Percentiles rank a stretch among this genome's conserved stretches.
phyloP scores from a whole-genome alignment of 2,113 vertebrate genomes.

The Sturnus vulgaris region DNA sequence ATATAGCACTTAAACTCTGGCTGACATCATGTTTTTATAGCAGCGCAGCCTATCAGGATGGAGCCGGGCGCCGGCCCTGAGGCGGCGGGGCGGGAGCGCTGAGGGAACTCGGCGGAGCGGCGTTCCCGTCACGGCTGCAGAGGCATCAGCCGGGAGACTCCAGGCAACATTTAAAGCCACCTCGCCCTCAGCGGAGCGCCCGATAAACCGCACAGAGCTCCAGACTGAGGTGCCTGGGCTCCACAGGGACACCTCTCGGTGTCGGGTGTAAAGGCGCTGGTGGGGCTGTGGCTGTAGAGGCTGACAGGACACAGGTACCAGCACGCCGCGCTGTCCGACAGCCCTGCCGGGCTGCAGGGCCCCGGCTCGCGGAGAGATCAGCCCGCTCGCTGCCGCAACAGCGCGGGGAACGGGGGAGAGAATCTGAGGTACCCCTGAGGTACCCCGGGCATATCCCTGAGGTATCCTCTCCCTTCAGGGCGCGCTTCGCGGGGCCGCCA shows the following conservation, averaged over 20 bases:
- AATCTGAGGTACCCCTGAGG: fast-evolving
- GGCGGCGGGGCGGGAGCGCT: background rate
- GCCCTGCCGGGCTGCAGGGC: background rate
- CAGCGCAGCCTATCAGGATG: background rate
- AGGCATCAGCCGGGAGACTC: background rate
- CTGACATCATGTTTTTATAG: background rate
- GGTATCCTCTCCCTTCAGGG: fast-evolving
- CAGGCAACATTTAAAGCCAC: background rate
- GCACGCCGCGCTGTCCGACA: background rate
- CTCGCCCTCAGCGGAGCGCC: background rate
- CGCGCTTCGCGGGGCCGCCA: background rate
- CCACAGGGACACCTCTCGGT: background rate
- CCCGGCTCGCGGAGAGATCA: background rate
- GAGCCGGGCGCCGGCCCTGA: background rate
- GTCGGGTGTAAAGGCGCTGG: background rate
- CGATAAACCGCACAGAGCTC: background rate
- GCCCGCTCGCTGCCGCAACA: background rate
- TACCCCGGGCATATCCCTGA: too few species aligned
- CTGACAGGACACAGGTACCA: background rate
- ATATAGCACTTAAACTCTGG: background rate
- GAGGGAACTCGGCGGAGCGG: background rate
- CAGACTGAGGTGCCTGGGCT: background rate
- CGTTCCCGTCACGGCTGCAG: background rate
- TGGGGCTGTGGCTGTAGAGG: background rate
- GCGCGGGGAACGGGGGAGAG: too few species aligned